phyloP scores from a whole-genome alignment of 1,140 invertebrate genomes.

The Eurosta solidaginis region DNA sequence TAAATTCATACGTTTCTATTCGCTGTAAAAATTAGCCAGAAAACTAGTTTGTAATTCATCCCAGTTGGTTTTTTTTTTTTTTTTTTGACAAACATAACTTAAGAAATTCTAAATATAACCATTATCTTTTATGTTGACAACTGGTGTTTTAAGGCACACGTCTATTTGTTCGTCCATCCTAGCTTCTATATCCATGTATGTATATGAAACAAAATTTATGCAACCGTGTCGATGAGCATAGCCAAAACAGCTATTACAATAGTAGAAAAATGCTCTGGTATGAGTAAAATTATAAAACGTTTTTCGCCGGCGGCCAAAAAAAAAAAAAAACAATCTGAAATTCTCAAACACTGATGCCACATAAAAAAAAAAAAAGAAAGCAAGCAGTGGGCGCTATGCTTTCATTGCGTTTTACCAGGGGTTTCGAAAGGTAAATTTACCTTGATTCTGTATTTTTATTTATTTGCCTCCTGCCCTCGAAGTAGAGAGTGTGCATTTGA shows the following conservation, averaged over 20 bases:
- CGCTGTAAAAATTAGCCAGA: too few species aligned
- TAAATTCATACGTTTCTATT: too few species aligned
- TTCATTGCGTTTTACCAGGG: not conserved
- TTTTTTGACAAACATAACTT: too few species aligned
- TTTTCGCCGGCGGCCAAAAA: not conserved
- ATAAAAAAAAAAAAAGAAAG: not conserved
- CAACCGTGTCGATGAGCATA: too few species aligned
- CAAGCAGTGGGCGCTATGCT: not conserved
- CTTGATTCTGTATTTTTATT: slow-evolving; percentile 47
- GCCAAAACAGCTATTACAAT: not conserved
- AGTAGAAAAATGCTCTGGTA: not conserved
- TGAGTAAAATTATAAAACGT: not conserved
- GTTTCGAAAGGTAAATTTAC: slow-evolving; percentile 43
- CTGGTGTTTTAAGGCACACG: not conserved
- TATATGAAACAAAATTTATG: too few species aligned
- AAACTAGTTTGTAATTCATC: too few species aligned
- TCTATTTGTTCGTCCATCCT: too few species aligned
- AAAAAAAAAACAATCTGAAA: not conserved
- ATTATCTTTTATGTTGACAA: not conserved
- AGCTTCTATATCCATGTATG: too few species aligned
- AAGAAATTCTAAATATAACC: not conserved
- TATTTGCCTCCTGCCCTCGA: not conserved
- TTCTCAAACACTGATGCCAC: not conserved
- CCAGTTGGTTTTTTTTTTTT: too few species aligned
- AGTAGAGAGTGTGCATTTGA: too few species aligned